Evolutionary conservation across 1,140 invertebrate genomes (phyloP).

Genomic region (Plectrocnemia conspersa): DNA sequence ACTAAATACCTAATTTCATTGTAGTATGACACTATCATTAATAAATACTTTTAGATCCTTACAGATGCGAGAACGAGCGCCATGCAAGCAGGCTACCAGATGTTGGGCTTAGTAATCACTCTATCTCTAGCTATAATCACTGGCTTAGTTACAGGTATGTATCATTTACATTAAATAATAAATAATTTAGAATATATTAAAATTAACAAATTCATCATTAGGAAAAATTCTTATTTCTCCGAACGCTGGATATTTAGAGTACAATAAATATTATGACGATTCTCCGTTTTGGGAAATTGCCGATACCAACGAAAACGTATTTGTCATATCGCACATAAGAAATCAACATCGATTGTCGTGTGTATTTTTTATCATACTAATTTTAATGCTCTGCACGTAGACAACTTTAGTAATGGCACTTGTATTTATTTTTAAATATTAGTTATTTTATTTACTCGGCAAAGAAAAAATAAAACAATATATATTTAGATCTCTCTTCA

Average conservation of each 20-base stretch:
- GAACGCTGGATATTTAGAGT: constrained; percentile 7
- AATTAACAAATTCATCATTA: constrained; percentile 7
- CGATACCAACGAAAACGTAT: constrained; percentile 10
- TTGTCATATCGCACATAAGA: constrained; percentile 19
- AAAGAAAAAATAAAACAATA: no score
- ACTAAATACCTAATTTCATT: neutral
- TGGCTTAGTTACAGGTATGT: constrained; percentile 75
- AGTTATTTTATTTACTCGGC: no score
- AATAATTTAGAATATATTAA: neutral
- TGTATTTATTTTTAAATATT: no score
- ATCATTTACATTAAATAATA: constrained; percentile 8
- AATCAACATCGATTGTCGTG: no score
- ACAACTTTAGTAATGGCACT: neutral
- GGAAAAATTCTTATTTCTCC: constrained; percentile 16
- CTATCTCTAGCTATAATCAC: constrained; percentile 65
- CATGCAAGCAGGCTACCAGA: constrained; percentile 75
- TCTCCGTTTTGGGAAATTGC: constrained; percentile 31
- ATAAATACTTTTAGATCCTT: neutral
- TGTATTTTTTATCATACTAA: no score
- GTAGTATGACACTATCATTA: neutral
- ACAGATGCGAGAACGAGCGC: constrained; percentile 60
- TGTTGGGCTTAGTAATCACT: constrained; percentile 67
- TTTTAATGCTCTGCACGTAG: no score
- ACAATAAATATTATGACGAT: constrained; percentile 26
- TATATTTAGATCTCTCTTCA: no score